Evolutionary conservation across 2,888 invertebrate species (phyloP).

Genomic region (Drosophila setosimentum): DNA sequence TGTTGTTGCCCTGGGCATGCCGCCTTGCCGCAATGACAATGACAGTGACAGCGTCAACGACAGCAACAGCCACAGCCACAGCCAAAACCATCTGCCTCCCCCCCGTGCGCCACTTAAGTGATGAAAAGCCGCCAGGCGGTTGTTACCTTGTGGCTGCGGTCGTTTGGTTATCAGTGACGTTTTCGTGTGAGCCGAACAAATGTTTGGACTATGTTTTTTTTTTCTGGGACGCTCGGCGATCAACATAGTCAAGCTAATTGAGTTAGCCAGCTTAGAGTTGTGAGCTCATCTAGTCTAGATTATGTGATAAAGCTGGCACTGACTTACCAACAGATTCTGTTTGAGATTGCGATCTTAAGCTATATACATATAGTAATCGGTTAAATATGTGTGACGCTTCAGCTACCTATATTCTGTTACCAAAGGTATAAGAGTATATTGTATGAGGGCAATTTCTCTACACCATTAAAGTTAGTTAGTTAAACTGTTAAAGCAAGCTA

Average conservation of each 20-base stretch:
- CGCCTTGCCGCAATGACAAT: slow-evolving; percentile 19
- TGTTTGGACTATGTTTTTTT: background rate
- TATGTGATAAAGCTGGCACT: background rate
- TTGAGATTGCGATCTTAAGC: background rate
- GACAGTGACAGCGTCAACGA: slow-evolving; percentile 17
- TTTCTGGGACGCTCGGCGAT: slow-evolving; percentile 18
- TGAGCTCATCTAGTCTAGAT: slow-evolving; percentile 2
- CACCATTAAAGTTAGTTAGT: background rate
- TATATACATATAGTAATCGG: background rate
- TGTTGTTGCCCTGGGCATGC: slow-evolving; percentile 17
- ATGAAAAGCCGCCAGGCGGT: slow-evolving; percentile 56
- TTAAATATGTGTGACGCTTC: background rate
- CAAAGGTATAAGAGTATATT: background rate
- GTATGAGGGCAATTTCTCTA: too few species aligned
- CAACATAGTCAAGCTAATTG: slow-evolving; percentile 38
- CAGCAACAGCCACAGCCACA: slow-evolving; percentile 22
- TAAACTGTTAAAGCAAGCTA: too few species aligned
- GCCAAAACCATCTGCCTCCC: slow-evolving; percentile 15
- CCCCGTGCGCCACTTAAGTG: slow-evolving; percentile 27
- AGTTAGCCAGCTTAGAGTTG: slow-evolving; percentile 19
- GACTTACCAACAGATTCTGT: background rate
- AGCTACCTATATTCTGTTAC: background rate
- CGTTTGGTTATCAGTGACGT: slow-evolving; percentile 11
- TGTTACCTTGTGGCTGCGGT: slow-evolving; percentile 55
- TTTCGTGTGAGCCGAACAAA: slow-evolving; percentile 9